Evolutionary conservation across 2,888 invertebrate species (phyloP), one percentile per base, ranked within the genome.

Genomic region (Hyles lineata): DNA sequence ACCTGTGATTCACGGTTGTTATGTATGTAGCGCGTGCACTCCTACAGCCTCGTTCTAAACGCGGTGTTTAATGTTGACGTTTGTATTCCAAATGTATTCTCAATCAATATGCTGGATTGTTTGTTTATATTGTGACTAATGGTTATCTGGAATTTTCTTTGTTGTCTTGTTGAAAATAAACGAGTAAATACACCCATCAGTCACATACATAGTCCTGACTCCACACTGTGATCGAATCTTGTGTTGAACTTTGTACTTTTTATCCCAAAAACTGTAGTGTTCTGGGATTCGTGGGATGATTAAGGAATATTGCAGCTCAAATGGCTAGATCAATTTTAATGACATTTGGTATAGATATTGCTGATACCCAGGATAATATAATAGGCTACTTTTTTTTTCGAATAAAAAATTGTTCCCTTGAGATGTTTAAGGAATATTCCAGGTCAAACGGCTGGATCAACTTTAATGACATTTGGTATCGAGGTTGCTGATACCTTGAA

Each of bases 111-210:
- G 43, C 7, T 67, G 4, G 7, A 8, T 62, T 19, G 32, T 62
- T 32, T 62, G 62, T 62, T 62, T 62, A 32, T 32, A 32, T 35
- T 63, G 63, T 61, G 29, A 43, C 43, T 55, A 55, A 55, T 63
- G 35, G 17, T 67, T 67, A 21, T 17, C 50, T 67, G 2, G 15
- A 23, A 50, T 67, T 67, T 50, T 55, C n/a, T n/a, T 55, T 55
- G 55, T 55, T 17, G 52, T 52, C 52, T 17, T 55, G 5, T 5
- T 6, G 6, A 6, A n/a, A 17, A 17, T 52, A 52, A n/a, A n/a
- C 15, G n/a, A 4, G 1, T 55, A n/a, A 55, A n/a, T n/a, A 55
- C n/a, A 19, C n/a, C 55, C 55, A 17, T 19, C 52, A 19, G 50
- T 19, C 19, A 52, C 6, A 52, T 17, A 17, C 52, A 52, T 19